Evolutionary conservation across 1,140 invertebrate genomes (phyloP), one percentile per base, ranked within the genome.

Genomic region (Dinoponera quadriceps): DNA sequence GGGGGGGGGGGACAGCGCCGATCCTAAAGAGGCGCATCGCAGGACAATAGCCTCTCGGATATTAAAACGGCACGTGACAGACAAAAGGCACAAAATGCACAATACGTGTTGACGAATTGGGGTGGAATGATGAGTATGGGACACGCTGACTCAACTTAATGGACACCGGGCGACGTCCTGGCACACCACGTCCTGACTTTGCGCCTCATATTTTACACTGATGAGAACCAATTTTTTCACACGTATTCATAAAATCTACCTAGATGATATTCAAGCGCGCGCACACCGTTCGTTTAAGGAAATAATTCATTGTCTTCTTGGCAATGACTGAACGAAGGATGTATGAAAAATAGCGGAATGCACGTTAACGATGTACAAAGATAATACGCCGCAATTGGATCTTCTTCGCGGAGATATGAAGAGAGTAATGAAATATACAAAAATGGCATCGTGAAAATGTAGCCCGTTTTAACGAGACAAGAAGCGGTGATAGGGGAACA

Each of bases 11-110:
- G 38, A 20, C 54, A 49, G 72, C 65, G 54, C 27, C 29, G 66
- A 87, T 84, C 48, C 7, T 75, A 69, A 84, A 87, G 85, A 84
- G 72, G 73, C 78, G 60, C 85, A 80, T 86, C 85, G 62, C 63
- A 73, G 84, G 74, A 89, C 89, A 88, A 91, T 92, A 90, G 88
- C 88, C n/a, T 86, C 63, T 59, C 82, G 88, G 75, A 89, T 91
- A 92, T 91, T 91, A 92, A 91, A 92, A 89, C 82, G 90, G 87
- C 92, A 94, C 92, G 93, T 92, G 91, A 91, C 90, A 81, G 51
- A 92, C 87, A 93, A 93, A 90, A 89, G 88, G 71, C 90, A 88
- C 60, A 85, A 92, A 93, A 90, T 91, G 90, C 84, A 88, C 88
- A 88, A 88, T 92, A 92, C 92, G 92, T 92, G 92, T 73, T 84